phyloP scores from a whole-genome alignment of 2,888 invertebrate species.

The Pristionchus arcanus region DNA sequence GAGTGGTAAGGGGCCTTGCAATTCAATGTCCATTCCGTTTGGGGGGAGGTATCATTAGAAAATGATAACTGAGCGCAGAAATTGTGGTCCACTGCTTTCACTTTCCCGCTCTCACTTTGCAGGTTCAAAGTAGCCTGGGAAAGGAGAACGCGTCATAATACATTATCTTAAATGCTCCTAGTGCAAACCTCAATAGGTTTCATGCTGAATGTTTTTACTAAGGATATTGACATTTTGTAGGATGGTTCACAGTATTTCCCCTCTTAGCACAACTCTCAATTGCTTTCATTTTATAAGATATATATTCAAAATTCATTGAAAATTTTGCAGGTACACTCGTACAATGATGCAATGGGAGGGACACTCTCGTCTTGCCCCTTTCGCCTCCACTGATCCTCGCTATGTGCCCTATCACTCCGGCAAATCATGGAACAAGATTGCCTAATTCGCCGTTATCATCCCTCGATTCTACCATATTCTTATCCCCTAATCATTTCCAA shows the following conservation, averaged over 20 bases:
- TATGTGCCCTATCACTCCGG: slow-evolving; percentile 57
- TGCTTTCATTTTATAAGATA: background rate
- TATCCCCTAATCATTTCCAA: slow-evolving; percentile 55
- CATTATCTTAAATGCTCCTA: too few relatives aligned
- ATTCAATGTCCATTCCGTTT: too few relatives aligned
- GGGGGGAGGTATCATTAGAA: too few relatives aligned
- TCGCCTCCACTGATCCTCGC: slow-evolving; percentile 63
- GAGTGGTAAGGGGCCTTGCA: slow-evolving; percentile 60
- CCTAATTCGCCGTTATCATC: background rate
- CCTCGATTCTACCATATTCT: background rate
- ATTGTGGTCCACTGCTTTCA: too few relatives aligned
- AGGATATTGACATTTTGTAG: too few relatives aligned
- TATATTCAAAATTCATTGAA: background rate
- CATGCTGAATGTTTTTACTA: too few relatives aligned
- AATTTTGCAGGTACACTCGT: slow-evolving; percentile 67
- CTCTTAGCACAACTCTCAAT: background rate
- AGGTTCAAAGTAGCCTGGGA: too few relatives aligned
- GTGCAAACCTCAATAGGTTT: too few relatives aligned
- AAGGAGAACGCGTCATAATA: too few relatives aligned
- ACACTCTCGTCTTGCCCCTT: slow-evolving; percentile 65
- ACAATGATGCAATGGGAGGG: slow-evolving; percentile 72
- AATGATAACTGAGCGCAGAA: too few relatives aligned
- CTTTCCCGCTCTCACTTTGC: too few relatives aligned
- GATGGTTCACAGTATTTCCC: too few relatives aligned
- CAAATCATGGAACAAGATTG: slow-evolving; percentile 51